Base-by-base conservation (phyloP, 2,113 vertebrate genomes). In the Bettongia penicillata region DNA sequence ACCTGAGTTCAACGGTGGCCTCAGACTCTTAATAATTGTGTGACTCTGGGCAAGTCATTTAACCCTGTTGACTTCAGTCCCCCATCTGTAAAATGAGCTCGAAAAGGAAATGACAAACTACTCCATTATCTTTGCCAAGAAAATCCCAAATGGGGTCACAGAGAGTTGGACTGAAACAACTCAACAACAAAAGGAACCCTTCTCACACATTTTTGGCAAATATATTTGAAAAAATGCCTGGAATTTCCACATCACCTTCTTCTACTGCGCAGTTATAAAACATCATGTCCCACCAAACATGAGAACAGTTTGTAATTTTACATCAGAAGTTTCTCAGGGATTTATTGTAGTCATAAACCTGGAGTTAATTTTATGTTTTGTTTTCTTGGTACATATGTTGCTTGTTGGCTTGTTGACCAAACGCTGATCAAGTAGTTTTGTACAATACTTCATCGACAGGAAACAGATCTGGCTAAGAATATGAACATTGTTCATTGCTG, bases 251-350 rank as follows among this genome's bases (percentile, higher is more conserved):
- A 96, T 97, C 92, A 96, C 57, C 94, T 94, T 97, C 93, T 89
- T 96, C 91, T 98, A 97, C 96, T 96, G 92, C 96, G 96, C 52
- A 96, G 91, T 98, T 98, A 94, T 97, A 96, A 98, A 98, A 98
- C 95, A 98, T 98, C 92, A 93, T 98, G 94, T 98, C 94, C 97
- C 97, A 97, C 96, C 93, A 96, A 97, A 98, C 93, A 94, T 77
- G 93, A 97, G 95, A 98, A 97, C 84, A 96, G 50, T 97, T 97
- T 98, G 97, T 98, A 97, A 97, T 97, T 97, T 93, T 94, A 93
- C 53, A 84, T 92, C 97, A 93, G 57, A 95, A 96, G 43, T 95
- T 98, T 53, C 94, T 94, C 91, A 61, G 94, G 89, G 37, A 93
- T 94, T 97, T 96, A 90, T 24, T 98, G 90, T 97, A 53, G 68